phyloP scores from a whole-genome alignment of 2,113 vertebrate genomes.

The Rhombomys opimus region DNA sequence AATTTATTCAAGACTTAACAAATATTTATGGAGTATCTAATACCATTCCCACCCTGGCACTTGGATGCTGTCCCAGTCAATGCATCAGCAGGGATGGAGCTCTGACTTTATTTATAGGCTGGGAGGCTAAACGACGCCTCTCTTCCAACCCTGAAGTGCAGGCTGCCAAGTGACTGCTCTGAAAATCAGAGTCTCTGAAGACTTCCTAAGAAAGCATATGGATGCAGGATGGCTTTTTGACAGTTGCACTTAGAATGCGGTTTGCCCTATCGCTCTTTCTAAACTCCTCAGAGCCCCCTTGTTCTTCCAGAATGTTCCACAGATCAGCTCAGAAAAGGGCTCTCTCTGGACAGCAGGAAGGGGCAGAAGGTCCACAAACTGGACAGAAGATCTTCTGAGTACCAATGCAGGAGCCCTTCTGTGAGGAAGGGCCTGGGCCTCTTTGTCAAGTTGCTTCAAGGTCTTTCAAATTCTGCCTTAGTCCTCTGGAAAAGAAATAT shows the following conservation, averaged over 20 bases:
- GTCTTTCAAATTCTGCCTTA: conserved; percentile 5
- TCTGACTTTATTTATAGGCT: background rate
- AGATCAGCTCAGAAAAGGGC: background rate
- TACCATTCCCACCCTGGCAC: background rate
- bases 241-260: background rate
- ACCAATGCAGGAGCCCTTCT: background rate
- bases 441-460: background rate
- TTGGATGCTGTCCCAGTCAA: background rate
- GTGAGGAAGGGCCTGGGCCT: background rate
- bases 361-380: background rate
- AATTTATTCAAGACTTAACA: conserved; percentile 28
- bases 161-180: background rate
- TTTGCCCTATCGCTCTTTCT: background rate
- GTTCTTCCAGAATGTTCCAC: background rate
- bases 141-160: background rate
- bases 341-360: background rate
- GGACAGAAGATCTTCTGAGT: background rate
- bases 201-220: background rate
- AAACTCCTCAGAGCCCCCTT: background rate
- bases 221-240: background rate
- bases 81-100: background rate
- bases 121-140: background rate
- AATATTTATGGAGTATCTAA: conserved; percentile 32
- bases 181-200: background rate
- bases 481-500: background rate